phyloP scores from a whole-genome alignment of 2,888 invertebrate genomes.

The Galeruca laticollis region DNA sequence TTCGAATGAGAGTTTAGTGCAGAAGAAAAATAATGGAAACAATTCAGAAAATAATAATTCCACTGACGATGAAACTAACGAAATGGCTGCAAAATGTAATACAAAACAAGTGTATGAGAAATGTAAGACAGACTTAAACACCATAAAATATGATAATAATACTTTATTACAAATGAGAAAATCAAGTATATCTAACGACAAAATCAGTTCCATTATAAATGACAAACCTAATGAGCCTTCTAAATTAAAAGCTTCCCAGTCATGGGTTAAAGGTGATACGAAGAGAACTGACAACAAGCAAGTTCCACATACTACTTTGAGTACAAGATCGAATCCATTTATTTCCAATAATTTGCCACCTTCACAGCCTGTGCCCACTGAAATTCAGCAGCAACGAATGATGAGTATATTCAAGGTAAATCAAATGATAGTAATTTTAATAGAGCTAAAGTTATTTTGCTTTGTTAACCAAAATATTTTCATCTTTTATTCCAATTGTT shows the following conservation, averaged over 20 bases:
- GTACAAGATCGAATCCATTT: conserved; percentile 61
- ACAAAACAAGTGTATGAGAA: conserved; percentile 54
- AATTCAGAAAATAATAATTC: conserved; percentile 51
- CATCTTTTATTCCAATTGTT: too few species aligned
- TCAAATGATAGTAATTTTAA: conserved; percentile 6
- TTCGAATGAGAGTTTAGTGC: conserved; percentile 47
- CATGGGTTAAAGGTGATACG: conserved; percentile 56
- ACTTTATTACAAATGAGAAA: conserved; percentile 64
- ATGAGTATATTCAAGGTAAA: conserved; percentile 84
- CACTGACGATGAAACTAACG: conserved; percentile 64
- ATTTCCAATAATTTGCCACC: conserved; percentile 65
- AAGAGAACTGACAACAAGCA: conserved; percentile 50
- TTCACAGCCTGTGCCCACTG: conserved; percentile 82
- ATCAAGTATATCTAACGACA: conserved; percentile 59
- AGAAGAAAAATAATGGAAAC: conserved; percentile 41
- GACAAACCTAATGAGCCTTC: conserved; percentile 43
- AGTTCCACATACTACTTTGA: conserved; percentile 16
- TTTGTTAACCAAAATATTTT: too few species aligned
- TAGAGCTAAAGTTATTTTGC: neutral
- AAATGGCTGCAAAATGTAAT: conserved; percentile 59
- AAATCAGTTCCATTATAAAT: conserved; percentile 50
- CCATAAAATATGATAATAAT: conserved; percentile 64
- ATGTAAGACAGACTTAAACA: conserved; percentile 62
- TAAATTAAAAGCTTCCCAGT: conserved; percentile 52
- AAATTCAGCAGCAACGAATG: conserved; percentile 86